Percentiles rank a stretch among this genome's conserved stretches.
Conservation (phyloP, 2,797 vertebrate species). For the Oophaga sylvatica region DNA sequence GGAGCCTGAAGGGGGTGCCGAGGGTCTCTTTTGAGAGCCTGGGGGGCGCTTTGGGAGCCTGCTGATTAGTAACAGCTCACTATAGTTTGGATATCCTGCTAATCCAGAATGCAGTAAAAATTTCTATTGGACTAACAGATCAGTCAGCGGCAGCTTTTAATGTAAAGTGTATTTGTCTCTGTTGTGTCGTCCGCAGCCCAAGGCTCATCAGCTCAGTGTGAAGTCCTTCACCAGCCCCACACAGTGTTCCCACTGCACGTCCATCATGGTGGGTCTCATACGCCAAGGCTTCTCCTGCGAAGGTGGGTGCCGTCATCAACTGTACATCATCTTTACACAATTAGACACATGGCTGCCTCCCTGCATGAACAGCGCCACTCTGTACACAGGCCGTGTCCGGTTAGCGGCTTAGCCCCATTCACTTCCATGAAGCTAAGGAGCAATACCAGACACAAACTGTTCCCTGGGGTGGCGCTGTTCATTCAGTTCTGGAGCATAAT, state of each 20-base stretch:
- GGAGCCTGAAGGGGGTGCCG: too few species aligned
- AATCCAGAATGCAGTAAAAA: too few species aligned
- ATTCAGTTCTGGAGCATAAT: background rate
- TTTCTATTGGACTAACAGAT: too few species aligned
- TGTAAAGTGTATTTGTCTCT: background rate
- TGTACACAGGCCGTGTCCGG: too few species aligned
- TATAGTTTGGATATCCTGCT: too few species aligned
- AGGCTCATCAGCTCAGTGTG: slow-evolving; percentile 93
- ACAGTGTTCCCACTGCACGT: slow-evolving; percentile 96
- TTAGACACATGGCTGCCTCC: background rate
- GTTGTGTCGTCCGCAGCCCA: slow-evolving; percentile 79
- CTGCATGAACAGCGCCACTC: background rate
- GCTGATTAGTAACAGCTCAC: too few species aligned
- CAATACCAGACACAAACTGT: background rate
- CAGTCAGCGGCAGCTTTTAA: too few species aligned
- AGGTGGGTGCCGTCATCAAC: slow-evolving; percentile 75
- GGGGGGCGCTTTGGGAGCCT: too few species aligned
- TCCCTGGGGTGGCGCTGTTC: background rate
- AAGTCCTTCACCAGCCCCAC: slow-evolving; percentile 93
- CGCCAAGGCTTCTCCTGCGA: slow-evolving; percentile 96
- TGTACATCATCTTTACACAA: background rate
- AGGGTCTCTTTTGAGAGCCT: too few species aligned
- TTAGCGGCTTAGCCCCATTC: background rate
- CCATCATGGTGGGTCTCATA: slow-evolving; percentile 92
- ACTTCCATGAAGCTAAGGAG: background rate